Base-by-base conservation (phyloP, 1,140 invertebrate species). In the Helicoverpa armigera region DNA sequence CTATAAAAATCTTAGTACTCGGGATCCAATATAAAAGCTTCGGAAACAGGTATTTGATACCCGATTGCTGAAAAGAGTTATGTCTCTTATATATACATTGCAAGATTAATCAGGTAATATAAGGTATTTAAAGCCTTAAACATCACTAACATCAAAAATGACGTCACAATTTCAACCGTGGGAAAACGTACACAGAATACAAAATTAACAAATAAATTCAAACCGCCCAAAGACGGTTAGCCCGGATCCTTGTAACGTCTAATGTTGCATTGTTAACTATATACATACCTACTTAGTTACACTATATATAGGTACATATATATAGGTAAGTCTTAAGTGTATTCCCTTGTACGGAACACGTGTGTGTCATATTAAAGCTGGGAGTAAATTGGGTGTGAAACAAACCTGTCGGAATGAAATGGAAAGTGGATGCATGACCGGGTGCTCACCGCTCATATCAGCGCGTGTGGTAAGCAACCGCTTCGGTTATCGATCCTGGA, bases 181-280 rank as follows among this genome's bases (percentile, higher is more conserved):
- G 83, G 85, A 86, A 86, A 70, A 79, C 50, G 65, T 60, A 35
- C 5, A 69, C n/a, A 3, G 65, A 60, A 70, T 16, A 48, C 35
- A 18, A 48, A 53, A 70, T 10, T 23, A 72, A 72, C n/a, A 67
- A 67, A 60, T 48, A 65, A 69, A 53, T 29, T 53, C 31, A 84
- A 80, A 76, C 81, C 82, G 18, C 23, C 56, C 18, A 9, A 61
- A 79, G 87, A 84, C 93, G 89, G 93, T 94, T 94, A 91, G 88
- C 93, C 93, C 93, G 92, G 90, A 94, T 94, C 91, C 91, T 91
- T 82, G 82, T 84, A 81, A 83, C 86, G 81, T 85, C 79, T 81
- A 85, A 89, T 85, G 86, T 88, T 85, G 85, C 86, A 86, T 87
- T 88, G 82, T 78, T 56, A 67, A 18, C n/a, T 43, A 48, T 63